A percentile compares a stretch with the other conserved stretches of the same genome.
These are phyloP conservation scores for Ctenodactylus gundi DNA, from an alignment of 2,113 vertebrate genomes.

Conservation along the genomic window DNA sequence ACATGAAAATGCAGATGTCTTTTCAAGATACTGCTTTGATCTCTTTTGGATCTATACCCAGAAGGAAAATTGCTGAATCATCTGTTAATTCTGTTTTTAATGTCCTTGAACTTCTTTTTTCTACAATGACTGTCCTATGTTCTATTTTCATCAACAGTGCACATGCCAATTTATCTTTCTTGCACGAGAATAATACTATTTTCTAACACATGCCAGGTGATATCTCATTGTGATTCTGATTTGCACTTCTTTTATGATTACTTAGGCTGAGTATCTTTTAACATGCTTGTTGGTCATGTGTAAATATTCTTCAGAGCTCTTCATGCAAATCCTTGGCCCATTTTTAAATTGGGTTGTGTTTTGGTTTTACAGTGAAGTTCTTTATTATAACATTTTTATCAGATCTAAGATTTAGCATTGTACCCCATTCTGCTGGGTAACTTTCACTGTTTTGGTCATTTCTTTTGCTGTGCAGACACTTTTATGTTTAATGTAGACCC, in stretches of 20 bases:
- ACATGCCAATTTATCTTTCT: not conserved
- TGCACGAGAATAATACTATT: not conserved
- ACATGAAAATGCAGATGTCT: not conserved
- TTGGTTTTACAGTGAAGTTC: not conserved
- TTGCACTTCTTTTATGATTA: not conserved
- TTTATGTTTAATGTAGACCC: not conserved
- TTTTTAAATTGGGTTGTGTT: not conserved
- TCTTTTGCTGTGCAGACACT: not conserved
- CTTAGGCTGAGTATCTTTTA: not conserved
- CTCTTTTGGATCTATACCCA: not conserved
- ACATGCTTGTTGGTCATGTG: not conserved
- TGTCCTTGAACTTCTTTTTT: not conserved
- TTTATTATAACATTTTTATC: not conserved
- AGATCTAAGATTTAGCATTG: not conserved
- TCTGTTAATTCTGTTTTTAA: not conserved
- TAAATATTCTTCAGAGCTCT: not conserved
- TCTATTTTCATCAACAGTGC: not conserved
- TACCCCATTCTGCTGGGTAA: not conserved
- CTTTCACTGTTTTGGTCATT: not conserved
- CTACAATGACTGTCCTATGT: not conserved
- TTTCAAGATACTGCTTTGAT: not conserved
- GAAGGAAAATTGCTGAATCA: not conserved
- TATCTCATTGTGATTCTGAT: not conserved
- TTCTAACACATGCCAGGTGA: not conserved
- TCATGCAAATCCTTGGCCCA: not conserved